Evolutionary conservation across 2,888 invertebrate species (phyloP).

Genomic region (Myopa testacea): DNA sequence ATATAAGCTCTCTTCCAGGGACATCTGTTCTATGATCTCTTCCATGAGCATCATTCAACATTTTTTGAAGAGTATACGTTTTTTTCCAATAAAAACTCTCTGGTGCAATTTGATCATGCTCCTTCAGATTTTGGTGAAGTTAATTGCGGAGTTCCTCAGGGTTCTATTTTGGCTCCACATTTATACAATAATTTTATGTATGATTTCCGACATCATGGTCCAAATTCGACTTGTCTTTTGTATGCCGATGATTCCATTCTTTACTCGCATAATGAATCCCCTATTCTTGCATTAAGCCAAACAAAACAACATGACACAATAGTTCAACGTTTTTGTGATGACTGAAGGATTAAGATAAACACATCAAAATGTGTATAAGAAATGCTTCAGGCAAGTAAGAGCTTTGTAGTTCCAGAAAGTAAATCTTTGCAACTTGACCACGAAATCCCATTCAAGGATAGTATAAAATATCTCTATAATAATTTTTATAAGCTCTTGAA

Average conservation of each 20-base stretch:
- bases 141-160: too few species aligned
- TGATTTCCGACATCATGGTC: conserved; percentile 39
- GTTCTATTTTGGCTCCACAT: conserved; percentile 29
- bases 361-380: conserved; percentile 31
- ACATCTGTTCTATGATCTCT: too few species aligned
- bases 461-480: conserved; percentile 33
- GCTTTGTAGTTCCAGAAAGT: conserved; percentile 24
- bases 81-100: too few species aligned
- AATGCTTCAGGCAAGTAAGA: conserved; percentile 38
- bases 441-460: conserved; percentile 6
- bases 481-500: conserved; percentile 38
- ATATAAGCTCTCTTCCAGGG: too few species aligned
- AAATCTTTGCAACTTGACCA: conserved; percentile 10
- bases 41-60: too few species aligned
- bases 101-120: too few species aligned
- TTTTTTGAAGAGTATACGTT: too few species aligned
- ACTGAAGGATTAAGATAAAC: conserved; percentile 38
- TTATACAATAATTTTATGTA: conserved; percentile 37
- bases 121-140: too few species aligned
- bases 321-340: conserved; percentile 33
- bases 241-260: conserved; percentile 42
- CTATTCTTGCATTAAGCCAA: background rate
- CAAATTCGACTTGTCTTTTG: conserved; percentile 24
- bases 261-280: conserved; percentile 28
- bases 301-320: conserved; percentile 6